Evolutionary conservation across 2,113 vertebrate species (phyloP), one percentile per base, ranked within the genome.

Genomic region (Cyphomyrus plagiostoma): DNA sequence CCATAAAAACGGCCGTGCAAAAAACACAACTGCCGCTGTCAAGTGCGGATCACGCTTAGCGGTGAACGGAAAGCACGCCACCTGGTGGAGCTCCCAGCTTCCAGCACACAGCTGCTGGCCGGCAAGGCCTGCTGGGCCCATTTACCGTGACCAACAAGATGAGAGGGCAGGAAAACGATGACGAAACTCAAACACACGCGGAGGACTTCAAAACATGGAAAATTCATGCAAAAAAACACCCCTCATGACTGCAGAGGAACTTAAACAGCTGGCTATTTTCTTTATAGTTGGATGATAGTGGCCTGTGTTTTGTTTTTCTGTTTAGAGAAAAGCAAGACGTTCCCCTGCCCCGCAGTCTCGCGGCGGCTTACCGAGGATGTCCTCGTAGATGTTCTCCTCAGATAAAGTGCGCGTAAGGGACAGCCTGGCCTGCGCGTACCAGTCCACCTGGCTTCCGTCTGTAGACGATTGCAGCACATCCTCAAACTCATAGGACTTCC

Each of bases 401-500:
- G 98, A 99, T 96, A 99, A 97, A 97, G 98, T 98, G 97, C 97
- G 97, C 91, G 97, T 96, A 66, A 98, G 96, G 58, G 97, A 97
- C 95, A 98, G 93, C 93, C 97, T 97, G 49, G 97, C 97, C 94
- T 98, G 98, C 35, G 98, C 97, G 0, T 98, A 98, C 97, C 98
- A 98, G 92, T 99, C 97, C 89, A 96, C 97, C 88, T 95, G 94
- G 91, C 95, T 95, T 39, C 94, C 96, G 90, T 99, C 97, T 0
- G 95, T 93, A 0, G 97, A 97, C 0, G 96, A 97, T 95, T 98
- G 98, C 89, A 98, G 95, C 90, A 99, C 92, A 92, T 99, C 98
- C 93, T 99, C 98, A 92, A 99, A 99, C 91, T 99, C 98, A 3
- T 98, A 99, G 0, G 98, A 99, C 92, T 99, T 99, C 94, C 98